A percentile compares a stretch with the other conserved stretches of the same genome.
Conservation (phyloP, 2,888 invertebrate genomes). For the Lepidochrysops patricia region DNA sequence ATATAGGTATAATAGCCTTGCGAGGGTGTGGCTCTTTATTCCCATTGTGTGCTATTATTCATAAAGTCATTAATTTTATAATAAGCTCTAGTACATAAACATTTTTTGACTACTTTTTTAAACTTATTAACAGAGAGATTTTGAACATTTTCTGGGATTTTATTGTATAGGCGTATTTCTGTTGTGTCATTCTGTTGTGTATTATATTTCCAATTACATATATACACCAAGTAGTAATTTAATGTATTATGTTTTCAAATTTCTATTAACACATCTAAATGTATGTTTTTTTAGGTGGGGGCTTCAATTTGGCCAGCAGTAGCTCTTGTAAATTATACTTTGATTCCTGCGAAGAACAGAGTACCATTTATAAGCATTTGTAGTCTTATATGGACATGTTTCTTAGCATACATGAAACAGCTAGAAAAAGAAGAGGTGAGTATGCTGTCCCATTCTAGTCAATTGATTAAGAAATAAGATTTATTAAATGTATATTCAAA, state of each 20-base stretch:
- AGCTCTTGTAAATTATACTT: constrained; percentile 82
- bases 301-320: constrained; percentile 82
- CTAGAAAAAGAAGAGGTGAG: constrained; percentile 49
- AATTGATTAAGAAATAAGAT: constrained; percentile 5
- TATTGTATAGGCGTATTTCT: no score
- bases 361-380: constrained; percentile 85
- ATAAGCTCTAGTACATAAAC: no score
- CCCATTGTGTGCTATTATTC: no score
- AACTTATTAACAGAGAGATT: no score
- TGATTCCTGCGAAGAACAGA: constrained; percentile 82
- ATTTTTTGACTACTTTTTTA: no score
- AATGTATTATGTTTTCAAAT: not conserved
- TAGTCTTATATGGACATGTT: constrained; percentile 86
- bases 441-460: constrained; percentile 12
- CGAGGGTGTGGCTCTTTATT: no score
- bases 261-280: not conserved
- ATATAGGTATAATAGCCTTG: no score
- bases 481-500: not conserved
- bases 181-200: no score
- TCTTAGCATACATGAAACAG: constrained; percentile 87
- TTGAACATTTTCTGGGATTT: no score
- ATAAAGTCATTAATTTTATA: no score
- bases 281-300: constrained; percentile 74
- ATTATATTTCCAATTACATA: not conserved
- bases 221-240: not conserved